Percentiles rank a stretch among this genome's conserved stretches.
Conservation (phyloP, 2,888 invertebrate species). For the Allolobophora icterica region DNA sequence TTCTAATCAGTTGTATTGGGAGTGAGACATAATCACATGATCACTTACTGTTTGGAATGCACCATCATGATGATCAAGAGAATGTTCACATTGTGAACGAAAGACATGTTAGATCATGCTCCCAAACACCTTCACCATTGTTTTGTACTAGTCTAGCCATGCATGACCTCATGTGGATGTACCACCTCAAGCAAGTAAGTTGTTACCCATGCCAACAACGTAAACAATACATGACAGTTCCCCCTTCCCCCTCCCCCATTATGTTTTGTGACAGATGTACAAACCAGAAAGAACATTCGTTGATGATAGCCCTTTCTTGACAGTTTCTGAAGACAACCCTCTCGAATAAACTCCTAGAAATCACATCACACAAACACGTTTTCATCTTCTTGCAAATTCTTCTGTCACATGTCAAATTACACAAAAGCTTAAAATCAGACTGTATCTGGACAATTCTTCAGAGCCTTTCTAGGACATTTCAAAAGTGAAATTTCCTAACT, state of each 20-base stretch:
- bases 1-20: not conserved
- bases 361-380: not conserved
- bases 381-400: not conserved
- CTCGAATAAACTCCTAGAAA: slow-evolving; percentile 78
- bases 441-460: not conserved
- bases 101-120: not conserved
- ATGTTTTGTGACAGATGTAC: slow-evolving; percentile 51
- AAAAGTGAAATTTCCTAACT: not conserved
- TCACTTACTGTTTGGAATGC: not conserved
- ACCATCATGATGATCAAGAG: not conserved
- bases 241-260: not conserved
- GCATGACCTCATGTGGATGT: too few relatives aligned
- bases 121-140: not conserved
- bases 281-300: slow-evolving; percentile 92
- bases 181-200: too few relatives aligned
- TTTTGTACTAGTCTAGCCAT: not conserved
- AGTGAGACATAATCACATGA: not conserved
- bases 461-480: not conserved
- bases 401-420: not conserved
- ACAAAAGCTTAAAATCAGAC: not conserved
- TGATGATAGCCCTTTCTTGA: slow-evolving; percentile 92
- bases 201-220: too few relatives aligned
- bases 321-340: slow-evolving; percentile 94
- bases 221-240: not conserved
- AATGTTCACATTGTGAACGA: not conserved